These are phyloP conservation scores for Pyrrhia umbra DNA, from an alignment of 2,888 invertebrate genomes.

Conservation along the genomic window DNA sequence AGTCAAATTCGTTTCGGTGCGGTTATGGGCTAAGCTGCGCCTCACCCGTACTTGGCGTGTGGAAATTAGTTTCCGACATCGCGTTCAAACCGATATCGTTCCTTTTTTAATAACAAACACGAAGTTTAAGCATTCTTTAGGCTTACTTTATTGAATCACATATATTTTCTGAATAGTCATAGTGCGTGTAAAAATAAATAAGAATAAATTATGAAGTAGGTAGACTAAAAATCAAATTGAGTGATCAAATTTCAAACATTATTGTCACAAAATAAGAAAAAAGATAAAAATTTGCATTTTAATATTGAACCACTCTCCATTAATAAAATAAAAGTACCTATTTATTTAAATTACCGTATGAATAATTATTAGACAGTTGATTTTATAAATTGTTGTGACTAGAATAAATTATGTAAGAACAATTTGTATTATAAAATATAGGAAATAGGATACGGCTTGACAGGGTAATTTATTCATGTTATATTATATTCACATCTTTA, in stretches of 20 bases:
- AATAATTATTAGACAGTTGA: slow-evolving; percentile 2
- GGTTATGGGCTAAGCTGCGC: not conserved
- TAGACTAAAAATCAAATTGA: too few relatives aligned
- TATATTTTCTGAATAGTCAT: too few relatives aligned
- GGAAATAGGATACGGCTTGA: slow-evolving; percentile 16
- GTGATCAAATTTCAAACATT: not conserved
- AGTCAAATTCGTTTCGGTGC: not conserved
- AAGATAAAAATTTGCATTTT: not conserved
- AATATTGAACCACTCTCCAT: not conserved
- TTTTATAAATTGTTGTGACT: slow-evolving; percentile 5
- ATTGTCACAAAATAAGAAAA: not conserved
- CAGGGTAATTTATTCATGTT: slow-evolving; percentile 27
- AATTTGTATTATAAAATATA: slow-evolving; percentile 14
- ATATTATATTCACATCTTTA: slow-evolving; percentile 36
- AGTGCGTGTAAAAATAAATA: too few relatives aligned
- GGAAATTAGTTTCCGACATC: not conserved
- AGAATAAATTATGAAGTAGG: too few relatives aligned
- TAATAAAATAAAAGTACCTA: slow-evolving; percentile 1
- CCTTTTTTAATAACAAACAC: too few relatives aligned
- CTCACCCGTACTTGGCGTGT: not conserved
- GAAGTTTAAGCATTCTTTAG: not conserved
- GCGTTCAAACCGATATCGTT: too few relatives aligned
- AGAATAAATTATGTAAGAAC: slow-evolving; percentile 17
- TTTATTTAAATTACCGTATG: slow-evolving; percentile 19
- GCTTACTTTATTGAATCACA: not conserved